Conservation (phyloP, 2,888 invertebrate species). For the Caenorhabditis parvicauda region DNA sequence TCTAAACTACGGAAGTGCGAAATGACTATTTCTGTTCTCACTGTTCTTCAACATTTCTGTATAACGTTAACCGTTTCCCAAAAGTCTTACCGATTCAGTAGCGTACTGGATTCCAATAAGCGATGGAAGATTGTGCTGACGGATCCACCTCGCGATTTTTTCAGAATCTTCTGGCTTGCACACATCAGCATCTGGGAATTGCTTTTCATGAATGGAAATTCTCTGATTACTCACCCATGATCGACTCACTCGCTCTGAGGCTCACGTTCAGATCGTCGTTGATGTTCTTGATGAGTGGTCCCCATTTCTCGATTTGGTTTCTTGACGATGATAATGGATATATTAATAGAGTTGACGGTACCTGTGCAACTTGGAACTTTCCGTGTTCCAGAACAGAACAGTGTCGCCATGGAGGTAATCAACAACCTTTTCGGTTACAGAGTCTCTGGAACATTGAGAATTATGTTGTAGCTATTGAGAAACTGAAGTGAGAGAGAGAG, state of each 20-base stretch:
- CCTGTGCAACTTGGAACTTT: conserved; percentile 72
- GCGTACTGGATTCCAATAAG: conserved; percentile 70
- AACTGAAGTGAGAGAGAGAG: not conserved
- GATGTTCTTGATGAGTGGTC: conserved; percentile 72
- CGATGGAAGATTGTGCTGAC: conserved; percentile 79
- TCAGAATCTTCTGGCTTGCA: conserved; percentile 29
- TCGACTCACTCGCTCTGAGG: conserved; percentile 25
- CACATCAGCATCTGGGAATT: conserved; percentile 20
- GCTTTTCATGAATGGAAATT: not conserved
- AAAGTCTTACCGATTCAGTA: conserved; percentile 21
- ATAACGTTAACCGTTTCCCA: not conserved
- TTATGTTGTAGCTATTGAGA: not conserved
- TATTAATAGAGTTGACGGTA: conserved; percentile 2
- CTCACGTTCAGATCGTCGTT: conserved; percentile 34
- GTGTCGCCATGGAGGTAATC: conserved; percentile 71
- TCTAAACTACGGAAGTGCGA: not conserved
- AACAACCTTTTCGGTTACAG: conserved; percentile 69
- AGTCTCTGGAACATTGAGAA: conserved; percentile 33
- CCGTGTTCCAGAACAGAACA: conserved; percentile 65
- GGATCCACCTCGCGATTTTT: conserved; percentile 74
- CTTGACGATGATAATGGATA: conserved; percentile 67
- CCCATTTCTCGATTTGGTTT: conserved; percentile 81
- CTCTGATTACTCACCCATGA: conserved; percentile 35
- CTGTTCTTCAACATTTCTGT: not conserved
- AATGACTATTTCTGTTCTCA: not conserved